phyloP scores from a whole-genome alignment of 2,113 vertebrate genomes.

The Catagonus wagneri region DNA sequence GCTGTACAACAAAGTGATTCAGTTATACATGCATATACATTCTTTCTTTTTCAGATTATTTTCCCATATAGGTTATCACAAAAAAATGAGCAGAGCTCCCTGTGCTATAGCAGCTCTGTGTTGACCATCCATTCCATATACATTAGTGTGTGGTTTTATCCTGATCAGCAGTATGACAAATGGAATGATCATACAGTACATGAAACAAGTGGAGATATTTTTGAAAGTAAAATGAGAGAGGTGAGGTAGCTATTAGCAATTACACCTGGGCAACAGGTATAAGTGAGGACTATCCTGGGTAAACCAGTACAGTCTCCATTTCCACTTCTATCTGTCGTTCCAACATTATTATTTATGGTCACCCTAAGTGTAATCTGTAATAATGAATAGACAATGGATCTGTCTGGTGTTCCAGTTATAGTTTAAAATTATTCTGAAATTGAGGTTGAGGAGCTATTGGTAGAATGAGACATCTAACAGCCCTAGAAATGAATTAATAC shows the following conservation, averaged over 20 bases:
- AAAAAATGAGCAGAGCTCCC: too few relatives aligned
- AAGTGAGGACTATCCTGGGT: background rate
- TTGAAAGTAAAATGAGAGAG: background rate
- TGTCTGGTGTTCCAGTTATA: background rate
- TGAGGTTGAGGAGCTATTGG: background rate
- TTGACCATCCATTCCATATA: too few relatives aligned
- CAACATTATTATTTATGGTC: background rate
- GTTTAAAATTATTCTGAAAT: background rate
- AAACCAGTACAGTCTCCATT: background rate
- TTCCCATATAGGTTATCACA: too few relatives aligned
- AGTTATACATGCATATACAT: too few relatives aligned
- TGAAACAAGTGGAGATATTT: background rate
- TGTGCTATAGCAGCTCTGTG: too few relatives aligned
- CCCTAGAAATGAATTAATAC: background rate
- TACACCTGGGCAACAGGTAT: background rate
- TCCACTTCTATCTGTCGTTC: background rate
- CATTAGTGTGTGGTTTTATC: background rate
- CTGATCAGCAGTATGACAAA: too few relatives aligned
- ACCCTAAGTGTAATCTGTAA: background rate
- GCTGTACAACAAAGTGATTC: too few relatives aligned
- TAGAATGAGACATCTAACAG: background rate
- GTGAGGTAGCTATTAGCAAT: background rate
- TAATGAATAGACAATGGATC: background rate
- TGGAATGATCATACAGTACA: background rate
- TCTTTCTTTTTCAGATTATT: too few relatives aligned